Evolutionary conservation across 2,113 vertebrate species (phyloP).

Genomic region (Pachyramphus minor): DNA sequence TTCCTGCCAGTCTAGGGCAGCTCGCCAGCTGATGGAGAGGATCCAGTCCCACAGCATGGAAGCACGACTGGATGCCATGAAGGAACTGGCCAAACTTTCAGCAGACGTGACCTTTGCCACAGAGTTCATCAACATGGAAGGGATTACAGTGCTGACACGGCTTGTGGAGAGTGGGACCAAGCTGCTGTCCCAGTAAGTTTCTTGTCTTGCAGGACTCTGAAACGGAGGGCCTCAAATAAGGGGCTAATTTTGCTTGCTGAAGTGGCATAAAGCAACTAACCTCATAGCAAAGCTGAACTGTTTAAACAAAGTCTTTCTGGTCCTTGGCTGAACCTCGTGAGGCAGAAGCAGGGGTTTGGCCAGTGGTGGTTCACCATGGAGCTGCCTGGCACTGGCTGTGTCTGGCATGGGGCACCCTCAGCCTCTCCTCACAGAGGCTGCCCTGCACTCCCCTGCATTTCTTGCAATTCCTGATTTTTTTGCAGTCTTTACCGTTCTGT

Average conservation of each 20-base stretch:
- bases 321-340: not conserved
- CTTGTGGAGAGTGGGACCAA: conserved; percentile 95
- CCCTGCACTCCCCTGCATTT: not conserved
- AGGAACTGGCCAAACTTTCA: conserved; percentile 95
- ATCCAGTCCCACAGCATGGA: conserved; percentile 92
- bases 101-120: conserved; percentile 93
- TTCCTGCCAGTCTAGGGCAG: conserved; percentile 84
- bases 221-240: not conserved
- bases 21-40: conserved; percentile 94
- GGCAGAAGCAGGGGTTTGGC: not conserved
- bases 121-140: conserved; percentile 98
- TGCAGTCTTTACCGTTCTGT: not conserved
- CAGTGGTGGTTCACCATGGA: not conserved
- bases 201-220: not conserved
- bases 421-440: not conserved
- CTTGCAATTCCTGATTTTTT: not conserved
- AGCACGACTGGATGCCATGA: conserved; percentile 92
- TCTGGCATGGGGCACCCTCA: not conserved
- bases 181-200: conserved; percentile 80
- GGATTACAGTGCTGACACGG: conserved; percentile 89
- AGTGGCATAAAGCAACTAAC: not conserved
- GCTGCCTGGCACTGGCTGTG: not conserved
- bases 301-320: not conserved
- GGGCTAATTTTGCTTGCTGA: not conserved
- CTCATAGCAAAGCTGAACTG: not conserved